Base-by-base conservation (phyloP, 2,113 vertebrate species). In the Tragelaphus scriptus region DNA sequence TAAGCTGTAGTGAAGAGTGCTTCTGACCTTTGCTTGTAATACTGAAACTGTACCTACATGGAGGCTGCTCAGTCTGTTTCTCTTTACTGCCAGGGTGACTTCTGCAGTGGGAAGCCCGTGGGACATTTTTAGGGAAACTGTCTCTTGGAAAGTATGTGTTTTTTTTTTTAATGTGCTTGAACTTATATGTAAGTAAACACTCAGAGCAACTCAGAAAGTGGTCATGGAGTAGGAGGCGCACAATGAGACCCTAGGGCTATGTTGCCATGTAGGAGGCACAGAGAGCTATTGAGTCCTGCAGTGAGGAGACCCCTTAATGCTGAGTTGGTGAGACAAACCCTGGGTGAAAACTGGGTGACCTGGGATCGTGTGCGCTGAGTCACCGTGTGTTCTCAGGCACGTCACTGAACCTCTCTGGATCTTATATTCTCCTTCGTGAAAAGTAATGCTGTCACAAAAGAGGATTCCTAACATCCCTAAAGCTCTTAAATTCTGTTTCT, bases 121-220 rank as follows among this genome's bases (percentile, higher is more conserved):
- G 80, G 97, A 87, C 36, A 91, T 47, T 98, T 98, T 85, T 86
- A 96, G 96, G 94, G 94, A 95, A 96, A 95, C 23, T 36, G 79
- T 59, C 81, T 92, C 58, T 90, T 88, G 65, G 85, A 59, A 95
- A 94, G 58, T 21, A 26, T 95, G 49, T 44, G 14, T 13, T 28
- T 92, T 47, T 51, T 91, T 63, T 96, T 84, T 55, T 25, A 94
- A 94, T 40, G 85, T 61, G 21, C n/a, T 92, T 94, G 63, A 96
- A 90, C 10, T 56, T 95, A 65, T 0, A 87, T 16, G 58, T 49
- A 82, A n/a, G 28, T 56, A 75, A 85, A 96, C 15, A 26, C 17
- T 65, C 49, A 94, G 12, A 94, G 9, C 12, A 15, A 85, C 47
- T 82, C 30, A 81, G 91, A 84, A 91, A 82, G 55, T 17, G n/a